Percentiles rank a stretch among this genome's conserved stretches.
These are phyloP conservation scores for Heterodera carotae DNA, from an alignment of 1,140 invertebrate genomes.

Conservation along the genomic window DNA sequence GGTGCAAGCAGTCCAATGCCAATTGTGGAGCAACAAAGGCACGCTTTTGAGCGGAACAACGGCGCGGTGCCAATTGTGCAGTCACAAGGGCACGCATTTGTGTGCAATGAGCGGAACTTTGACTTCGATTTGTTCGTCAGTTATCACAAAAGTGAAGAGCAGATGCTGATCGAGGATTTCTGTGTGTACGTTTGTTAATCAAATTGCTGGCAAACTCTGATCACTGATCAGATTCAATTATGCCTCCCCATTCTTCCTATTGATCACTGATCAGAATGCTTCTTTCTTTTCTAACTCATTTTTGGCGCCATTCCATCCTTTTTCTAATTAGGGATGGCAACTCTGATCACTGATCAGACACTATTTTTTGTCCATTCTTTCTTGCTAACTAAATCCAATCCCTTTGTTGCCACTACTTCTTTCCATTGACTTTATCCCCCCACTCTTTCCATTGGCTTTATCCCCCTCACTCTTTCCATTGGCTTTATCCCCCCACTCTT, in stretches of 20 bases:
- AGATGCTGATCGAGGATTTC: constrained; percentile 45
- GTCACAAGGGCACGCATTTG: constrained; percentile 6
- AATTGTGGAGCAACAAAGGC: not conserved
- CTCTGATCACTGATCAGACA: no score
- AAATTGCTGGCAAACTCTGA: not conserved
- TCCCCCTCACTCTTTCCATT: not conserved
- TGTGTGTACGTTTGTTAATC: constrained; percentile 37
- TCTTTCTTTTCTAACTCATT: no score
- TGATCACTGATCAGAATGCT: no score
- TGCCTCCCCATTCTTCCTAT: no score
- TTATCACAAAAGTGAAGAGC: constrained; percentile 57
- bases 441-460: no score
- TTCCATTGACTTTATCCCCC: not conserved
- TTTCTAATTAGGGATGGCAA: no score
- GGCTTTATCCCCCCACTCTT: not conserved
- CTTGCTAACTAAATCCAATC: no score
- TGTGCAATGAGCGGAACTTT: constrained; percentile 20
- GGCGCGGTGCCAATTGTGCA: constrained; percentile 23
- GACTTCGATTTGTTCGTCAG: constrained; percentile 56
- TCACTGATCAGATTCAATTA: not conserved
- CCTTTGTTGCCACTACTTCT: no score
- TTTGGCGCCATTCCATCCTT: no score
- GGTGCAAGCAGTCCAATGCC: constrained; percentile 35
- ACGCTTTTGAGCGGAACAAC: constrained; percentile 37
- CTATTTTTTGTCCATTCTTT: no score